Conservation (phyloP, 2,113 vertebrate genomes). For the Catharus fuscescens region DNA sequence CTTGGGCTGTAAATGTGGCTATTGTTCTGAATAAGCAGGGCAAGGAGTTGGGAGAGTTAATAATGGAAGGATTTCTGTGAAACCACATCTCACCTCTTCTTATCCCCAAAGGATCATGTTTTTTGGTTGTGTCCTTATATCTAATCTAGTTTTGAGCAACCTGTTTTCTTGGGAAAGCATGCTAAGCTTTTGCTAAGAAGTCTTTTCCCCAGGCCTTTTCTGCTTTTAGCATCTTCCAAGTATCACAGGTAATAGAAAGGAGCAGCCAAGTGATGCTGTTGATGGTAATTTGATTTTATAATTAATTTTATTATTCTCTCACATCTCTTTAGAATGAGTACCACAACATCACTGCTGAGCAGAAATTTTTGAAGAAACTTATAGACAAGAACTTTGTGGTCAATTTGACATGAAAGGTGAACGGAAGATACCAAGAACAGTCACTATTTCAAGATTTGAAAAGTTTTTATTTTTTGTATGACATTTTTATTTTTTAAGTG, state of each 20-base stretch:
- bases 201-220: background rate
- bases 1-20: background rate
- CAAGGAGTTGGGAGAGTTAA: background rate
- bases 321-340: constrained; percentile 74
- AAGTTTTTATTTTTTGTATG: constrained; percentile 74
- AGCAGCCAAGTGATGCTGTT: background rate
- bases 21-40: background rate
- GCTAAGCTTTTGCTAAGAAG: background rate
- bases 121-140: background rate
- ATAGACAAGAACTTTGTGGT: constrained; percentile 78
- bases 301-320: background rate
- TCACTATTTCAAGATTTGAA: constrained; percentile 49
- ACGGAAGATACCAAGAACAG: constrained; percentile 4
- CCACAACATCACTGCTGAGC: constrained; percentile 80
- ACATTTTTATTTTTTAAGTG: constrained; percentile 72
- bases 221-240: background rate
- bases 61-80: background rate
- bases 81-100: background rate
- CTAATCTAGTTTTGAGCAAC: background rate
- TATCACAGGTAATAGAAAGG: background rate
- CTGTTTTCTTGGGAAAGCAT: background rate
- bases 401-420: constrained; percentile 75
- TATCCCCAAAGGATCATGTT: background rate
- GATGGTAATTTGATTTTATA: background rate
- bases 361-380: constrained; percentile 79